Evolutionary conservation across 2,797 vertebrate species (phyloP).

Genomic region (Rhinella marina): DNA sequence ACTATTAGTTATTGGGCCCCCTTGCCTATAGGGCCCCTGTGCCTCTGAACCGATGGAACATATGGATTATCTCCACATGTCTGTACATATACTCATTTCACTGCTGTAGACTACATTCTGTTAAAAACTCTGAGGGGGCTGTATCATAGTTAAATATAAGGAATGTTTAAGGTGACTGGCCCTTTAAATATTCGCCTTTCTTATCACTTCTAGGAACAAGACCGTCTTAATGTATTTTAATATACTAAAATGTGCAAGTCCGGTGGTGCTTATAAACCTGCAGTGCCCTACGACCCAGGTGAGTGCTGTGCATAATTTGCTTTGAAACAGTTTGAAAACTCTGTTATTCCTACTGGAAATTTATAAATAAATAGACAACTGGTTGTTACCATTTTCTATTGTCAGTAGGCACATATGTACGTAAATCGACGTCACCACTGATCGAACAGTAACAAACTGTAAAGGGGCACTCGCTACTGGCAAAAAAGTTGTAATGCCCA

Average conservation of each 20-base stretch:
- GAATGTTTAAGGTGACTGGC: not conserved
- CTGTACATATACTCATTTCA: too few relatives aligned
- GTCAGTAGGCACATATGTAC: not conserved
- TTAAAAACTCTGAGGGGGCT: too few relatives aligned
- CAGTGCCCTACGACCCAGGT: constrained; percentile 98
- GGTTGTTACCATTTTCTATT: not conserved
- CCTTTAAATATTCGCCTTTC: not conserved
- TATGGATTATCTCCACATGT: too few relatives aligned
- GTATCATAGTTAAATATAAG: too few relatives aligned
- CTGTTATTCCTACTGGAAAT: not conserved
- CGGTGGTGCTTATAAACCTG: constrained; percentile 87
- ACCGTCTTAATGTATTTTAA: constrained; percentile 96
- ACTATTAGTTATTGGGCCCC: too few relatives aligned
- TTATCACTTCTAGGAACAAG: constrained; percentile 86
- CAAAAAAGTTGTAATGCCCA: not conserved
- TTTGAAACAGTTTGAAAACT: not conserved
- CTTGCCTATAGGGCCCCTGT: too few relatives aligned
- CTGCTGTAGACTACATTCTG: too few relatives aligned
- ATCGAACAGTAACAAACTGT: not conserved
- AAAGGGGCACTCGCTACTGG: not conserved
- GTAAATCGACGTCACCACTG: not conserved
- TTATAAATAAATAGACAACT: too few relatives aligned
- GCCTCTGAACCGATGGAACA: too few relatives aligned
- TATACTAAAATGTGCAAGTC: constrained; percentile 90
- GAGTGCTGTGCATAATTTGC: constrained; percentile 60